phyloP scores from a whole-genome alignment of 2,113 vertebrate species.

The Clupea harengus region DNA sequence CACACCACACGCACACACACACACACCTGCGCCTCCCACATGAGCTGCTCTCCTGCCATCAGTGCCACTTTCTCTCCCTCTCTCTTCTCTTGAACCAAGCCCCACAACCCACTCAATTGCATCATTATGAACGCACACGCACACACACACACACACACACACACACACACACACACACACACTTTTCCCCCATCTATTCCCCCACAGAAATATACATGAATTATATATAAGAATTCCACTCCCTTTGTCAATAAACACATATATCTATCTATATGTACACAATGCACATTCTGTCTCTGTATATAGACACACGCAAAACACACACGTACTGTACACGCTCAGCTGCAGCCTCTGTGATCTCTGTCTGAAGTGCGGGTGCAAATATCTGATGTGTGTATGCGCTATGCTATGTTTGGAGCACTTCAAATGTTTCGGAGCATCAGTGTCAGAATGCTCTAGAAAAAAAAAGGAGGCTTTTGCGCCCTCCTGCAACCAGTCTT shows the following conservation, averaged over 20 bases:
- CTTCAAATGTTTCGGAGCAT: neutral
- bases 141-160: neutral
- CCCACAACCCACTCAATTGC: neutral
- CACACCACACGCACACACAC: constrained; percentile 27
- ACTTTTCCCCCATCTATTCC: neutral
- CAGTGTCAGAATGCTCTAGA: neutral
- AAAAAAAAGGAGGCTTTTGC: neutral
- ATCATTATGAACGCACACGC: neutral
- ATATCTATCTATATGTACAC: too few species aligned
- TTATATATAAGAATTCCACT: too few species aligned
- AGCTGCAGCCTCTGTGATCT: neutral
- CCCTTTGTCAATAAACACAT: too few species aligned
- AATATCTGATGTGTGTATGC: neutral
- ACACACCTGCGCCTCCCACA: constrained; percentile 27
- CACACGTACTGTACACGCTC: constrained; percentile 28
- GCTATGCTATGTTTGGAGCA: neutral
- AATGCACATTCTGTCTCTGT: too few species aligned
- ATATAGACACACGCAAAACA: too few species aligned
- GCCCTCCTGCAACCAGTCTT: neutral
- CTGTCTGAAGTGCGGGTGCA: neutral
- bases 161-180: neutral
- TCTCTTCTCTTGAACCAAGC: neutral
- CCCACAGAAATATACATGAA: too few species aligned
- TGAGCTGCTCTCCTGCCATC: neutral
- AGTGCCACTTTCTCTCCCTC: constrained; percentile 14